phyloP scores from a whole-genome alignment of 2,113 vertebrate genomes.

The Agapornis roseicollis region DNA sequence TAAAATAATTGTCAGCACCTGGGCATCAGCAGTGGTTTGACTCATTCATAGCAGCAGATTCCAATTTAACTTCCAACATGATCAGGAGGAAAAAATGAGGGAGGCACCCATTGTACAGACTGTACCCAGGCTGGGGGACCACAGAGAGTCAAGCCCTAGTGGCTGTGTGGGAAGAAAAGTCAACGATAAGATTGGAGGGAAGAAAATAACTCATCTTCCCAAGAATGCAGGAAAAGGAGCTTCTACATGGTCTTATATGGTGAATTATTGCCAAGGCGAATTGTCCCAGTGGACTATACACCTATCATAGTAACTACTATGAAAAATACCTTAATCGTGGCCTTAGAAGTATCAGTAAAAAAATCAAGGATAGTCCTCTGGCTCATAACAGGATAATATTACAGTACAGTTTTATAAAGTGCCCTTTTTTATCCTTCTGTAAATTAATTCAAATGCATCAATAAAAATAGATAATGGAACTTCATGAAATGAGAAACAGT shows the following conservation, averaged over 20 bases:
- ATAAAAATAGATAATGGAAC: not conserved
- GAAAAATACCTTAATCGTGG: not conserved
- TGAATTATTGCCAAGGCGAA: not conserved
- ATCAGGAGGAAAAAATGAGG: not conserved
- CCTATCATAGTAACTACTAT: not conserved
- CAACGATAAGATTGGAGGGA: not conserved
- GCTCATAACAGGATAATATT: slow-evolving; percentile 16
- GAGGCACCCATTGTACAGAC: not conserved
- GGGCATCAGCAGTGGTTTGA: not conserved
- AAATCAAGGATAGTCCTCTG: slow-evolving; percentile 12
- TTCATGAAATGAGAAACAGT: not conserved
- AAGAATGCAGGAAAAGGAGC: not conserved
- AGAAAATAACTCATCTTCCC: not conserved
- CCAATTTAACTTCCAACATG: not conserved
- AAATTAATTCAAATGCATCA: slow-evolving; percentile 27
- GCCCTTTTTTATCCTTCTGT: slow-evolving; percentile 27
- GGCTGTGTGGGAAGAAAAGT: not conserved
- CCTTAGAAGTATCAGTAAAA: slow-evolving; percentile 32
- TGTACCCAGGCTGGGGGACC: not conserved
- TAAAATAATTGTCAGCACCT: not conserved
- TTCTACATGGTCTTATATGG: not conserved
- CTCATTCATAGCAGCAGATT: not conserved
- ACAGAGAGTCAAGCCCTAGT: not conserved
- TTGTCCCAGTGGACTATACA: not conserved
- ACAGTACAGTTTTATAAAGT: slow-evolving; percentile 57